Conservation (phyloP, 2,113 vertebrate species). For the Lipotes vexillifer region DNA sequence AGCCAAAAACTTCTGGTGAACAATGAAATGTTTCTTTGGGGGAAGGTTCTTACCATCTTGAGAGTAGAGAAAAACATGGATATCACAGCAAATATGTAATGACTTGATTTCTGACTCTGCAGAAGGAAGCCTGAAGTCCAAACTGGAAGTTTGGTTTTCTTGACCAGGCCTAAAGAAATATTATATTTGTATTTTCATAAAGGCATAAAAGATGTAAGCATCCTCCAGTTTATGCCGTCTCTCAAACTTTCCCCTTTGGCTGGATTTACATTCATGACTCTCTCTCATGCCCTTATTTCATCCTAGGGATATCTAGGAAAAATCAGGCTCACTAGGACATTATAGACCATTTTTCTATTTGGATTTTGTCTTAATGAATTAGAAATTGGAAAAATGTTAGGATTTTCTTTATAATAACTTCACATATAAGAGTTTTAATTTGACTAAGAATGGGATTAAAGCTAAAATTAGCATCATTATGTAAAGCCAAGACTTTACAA, state of each 20-base stretch:
- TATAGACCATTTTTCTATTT: neutral
- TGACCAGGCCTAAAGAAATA: neutral
- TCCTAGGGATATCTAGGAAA: neutral
- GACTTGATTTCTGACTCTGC: neutral
- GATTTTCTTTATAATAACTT: neutral
- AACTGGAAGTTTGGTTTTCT: neutral
- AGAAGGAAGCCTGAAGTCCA: neutral
- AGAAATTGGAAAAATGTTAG: neutral
- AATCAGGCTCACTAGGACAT: neutral
- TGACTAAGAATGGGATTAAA: neutral
- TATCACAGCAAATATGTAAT: neutral
- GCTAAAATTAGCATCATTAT: neutral
- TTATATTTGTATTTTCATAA: neutral
- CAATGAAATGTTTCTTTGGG: neutral
- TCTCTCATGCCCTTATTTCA: neutral
- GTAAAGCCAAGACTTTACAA: neutral
- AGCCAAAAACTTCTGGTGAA: neutral
- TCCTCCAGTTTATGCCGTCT: neutral
- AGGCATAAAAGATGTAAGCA: neutral
- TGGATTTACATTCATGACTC: neutral
- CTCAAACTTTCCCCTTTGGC: neutral
- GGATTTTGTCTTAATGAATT: slow-evolving; percentile 31
- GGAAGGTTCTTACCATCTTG: neutral
- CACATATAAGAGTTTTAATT: slow-evolving; percentile 20
- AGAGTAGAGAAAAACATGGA: neutral